These are phyloP conservation scores for Petroica traversi DNA, from an alignment of 2,113 vertebrate species.

Conservation along the genomic window DNA sequence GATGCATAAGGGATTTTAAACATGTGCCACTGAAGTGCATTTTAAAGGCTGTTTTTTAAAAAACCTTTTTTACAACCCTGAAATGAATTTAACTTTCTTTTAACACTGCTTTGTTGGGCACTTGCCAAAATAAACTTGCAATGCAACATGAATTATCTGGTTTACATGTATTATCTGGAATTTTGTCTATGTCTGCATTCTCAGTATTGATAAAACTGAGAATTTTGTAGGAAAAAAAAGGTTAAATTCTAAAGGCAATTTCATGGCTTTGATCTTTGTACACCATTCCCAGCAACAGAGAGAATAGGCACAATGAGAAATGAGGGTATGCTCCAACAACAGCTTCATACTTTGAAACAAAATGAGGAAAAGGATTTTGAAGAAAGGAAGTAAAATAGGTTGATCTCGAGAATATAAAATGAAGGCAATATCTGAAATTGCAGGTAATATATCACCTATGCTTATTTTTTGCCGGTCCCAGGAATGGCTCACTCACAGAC, in stretches of 20 bases:
- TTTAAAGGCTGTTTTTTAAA: not conserved
- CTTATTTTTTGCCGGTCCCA: not conserved
- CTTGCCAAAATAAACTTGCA: not conserved
- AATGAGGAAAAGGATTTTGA: not conserved
- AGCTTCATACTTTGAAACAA: not conserved
- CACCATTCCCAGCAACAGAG: not conserved
- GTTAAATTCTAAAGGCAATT: not conserved
- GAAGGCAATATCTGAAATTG: not conserved
- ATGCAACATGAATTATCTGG: not conserved
- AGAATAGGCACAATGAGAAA: not conserved
- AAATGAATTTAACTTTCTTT: not conserved
- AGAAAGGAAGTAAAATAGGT: not conserved
- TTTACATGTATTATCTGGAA: not conserved
- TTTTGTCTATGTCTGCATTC: not conserved
- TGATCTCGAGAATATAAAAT: not conserved
- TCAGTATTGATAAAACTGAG: not conserved
- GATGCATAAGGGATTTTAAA: conserved; percentile 6
- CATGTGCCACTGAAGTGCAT: not conserved
- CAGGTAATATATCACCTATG: not conserved
- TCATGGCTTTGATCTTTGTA: not conserved
- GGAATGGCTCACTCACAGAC: not conserved
- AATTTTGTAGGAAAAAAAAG: not conserved
- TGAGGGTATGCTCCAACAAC: not conserved
- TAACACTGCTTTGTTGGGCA: not conserved
- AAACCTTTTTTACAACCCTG: not conserved